These are phyloP conservation scores for Amiota minor DNA, from an alignment of 2,888 invertebrate species.

Conservation along the genomic window DNA sequence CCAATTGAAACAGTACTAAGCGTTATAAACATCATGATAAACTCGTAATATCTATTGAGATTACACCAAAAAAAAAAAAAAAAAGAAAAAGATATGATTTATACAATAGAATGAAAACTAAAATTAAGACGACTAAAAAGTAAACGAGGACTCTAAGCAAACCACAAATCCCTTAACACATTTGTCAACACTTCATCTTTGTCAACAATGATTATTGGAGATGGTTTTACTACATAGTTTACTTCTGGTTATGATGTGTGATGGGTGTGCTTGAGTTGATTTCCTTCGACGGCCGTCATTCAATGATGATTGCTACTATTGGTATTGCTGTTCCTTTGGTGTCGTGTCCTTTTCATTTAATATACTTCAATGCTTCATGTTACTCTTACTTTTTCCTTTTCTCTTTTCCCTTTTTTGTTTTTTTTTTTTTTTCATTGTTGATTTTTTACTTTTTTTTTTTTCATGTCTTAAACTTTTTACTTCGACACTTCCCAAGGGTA, in stretches of 20 bases:
- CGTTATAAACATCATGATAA: no score
- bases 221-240: background rate
- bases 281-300: background rate
- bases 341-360: conserved; percentile 44
- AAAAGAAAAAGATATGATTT: background rate
- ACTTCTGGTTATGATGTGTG: background rate
- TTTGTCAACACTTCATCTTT: conserved; percentile 71
- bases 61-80: background rate
- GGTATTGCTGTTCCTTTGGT: background rate
- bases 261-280: no score
- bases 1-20: no score
- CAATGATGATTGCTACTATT: background rate
- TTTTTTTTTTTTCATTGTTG: conserved; percentile 25
- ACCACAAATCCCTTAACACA: conserved; percentile 70
- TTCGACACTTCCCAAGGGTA: conserved; percentile 26
- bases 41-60: no score
- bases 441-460: background rate
- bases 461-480: conserved; percentile 3
- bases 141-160: conserved; percentile 51
- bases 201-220: conserved; percentile 51
- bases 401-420: conserved; percentile 36
- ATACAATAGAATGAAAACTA: background rate
- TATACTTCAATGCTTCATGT: conserved; percentile 52
- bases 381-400: conserved; percentile 26
- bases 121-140: background rate